Conservation (phyloP, 1,140 invertebrate species). For the Meloidogyne chitwoodi region DNA sequence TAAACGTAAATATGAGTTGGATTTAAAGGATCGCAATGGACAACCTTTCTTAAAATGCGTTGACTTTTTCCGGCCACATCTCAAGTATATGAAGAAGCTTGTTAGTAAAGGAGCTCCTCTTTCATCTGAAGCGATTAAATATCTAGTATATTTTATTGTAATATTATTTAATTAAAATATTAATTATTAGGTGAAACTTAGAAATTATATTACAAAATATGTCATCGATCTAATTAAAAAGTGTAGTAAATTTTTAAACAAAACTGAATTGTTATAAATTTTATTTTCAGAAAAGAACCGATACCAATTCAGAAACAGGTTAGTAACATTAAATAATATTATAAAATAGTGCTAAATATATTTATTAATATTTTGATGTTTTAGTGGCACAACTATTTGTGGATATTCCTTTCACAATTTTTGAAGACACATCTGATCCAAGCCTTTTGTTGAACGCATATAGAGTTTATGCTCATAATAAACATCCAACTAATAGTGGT, state of each 20-base stretch:
- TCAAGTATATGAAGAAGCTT: slow-evolving; percentile 50
- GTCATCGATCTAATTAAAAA: slow-evolving; percentile 24
- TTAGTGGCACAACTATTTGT: slow-evolving; percentile 52
- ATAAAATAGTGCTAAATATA: too few species aligned
- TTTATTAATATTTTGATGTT: too few species aligned
- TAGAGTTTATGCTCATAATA: slow-evolving; percentile 1
- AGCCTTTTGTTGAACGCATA: slow-evolving; percentile 13
- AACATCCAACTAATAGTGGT: background rate
- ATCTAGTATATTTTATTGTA: slow-evolving; percentile 13
- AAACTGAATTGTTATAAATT: background rate
- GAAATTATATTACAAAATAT: slow-evolving; percentile 36
- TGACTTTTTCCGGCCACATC: slow-evolving; percentile 44
- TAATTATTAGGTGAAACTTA: slow-evolving; percentile 30
- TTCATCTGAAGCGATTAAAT: slow-evolving; percentile 23
- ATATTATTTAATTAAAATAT: background rate
- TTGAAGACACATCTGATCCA: slow-evolving; percentile 24
- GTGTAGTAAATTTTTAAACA: slow-evolving; percentile 21
- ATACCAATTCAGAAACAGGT: slow-evolving; percentile 21
- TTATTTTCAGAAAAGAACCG: slow-evolving; percentile 38
- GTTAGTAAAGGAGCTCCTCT: slow-evolving; percentile 21
- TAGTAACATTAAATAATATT: background rate
- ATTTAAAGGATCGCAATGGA: slow-evolving; percentile 34
- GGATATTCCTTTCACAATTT: slow-evolving; percentile 50
- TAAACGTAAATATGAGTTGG: slow-evolving; percentile 34
- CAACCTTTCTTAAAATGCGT: slow-evolving; percentile 47